Conservation (phyloP, 2,797 vertebrate species). For the Buphagus erythrorhynchus region DNA sequence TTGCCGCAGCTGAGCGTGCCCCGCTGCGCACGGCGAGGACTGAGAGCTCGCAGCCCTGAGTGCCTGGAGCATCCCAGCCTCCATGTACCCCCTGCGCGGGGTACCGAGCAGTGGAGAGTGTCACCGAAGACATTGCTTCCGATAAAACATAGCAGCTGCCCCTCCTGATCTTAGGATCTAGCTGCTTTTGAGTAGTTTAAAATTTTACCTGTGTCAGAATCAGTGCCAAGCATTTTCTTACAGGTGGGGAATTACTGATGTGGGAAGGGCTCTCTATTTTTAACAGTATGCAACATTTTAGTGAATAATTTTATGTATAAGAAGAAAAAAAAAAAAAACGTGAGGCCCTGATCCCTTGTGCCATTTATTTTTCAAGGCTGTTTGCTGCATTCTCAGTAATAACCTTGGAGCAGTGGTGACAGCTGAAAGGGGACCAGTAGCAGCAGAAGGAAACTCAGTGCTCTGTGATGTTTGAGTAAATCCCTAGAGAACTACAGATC, state of each 20-base stretch:
- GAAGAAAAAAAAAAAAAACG: no score
- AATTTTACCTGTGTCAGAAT: neutral
- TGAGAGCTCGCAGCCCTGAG: neutral
- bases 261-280: neutral
- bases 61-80: neutral
- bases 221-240: neutral
- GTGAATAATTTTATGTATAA: neutral
- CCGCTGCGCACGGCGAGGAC: rapidly evolving
- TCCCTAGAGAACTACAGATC: neutral
- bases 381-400: neutral
- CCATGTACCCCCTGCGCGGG: rapidly evolving
- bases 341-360: neutral
- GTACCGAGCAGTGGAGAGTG: neutral
- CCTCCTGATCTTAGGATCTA: neutral
- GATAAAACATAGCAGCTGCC: neutral
- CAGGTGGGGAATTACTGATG: neutral
- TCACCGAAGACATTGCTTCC: neutral
- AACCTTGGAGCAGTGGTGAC: neutral
- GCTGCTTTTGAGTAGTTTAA: neutral
- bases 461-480: neutral
- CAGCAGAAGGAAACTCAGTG: neutral
- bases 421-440: neutral
- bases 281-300: neutral
- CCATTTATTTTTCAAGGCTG: neutral
- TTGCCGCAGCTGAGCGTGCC: rapidly evolving